Evolutionary conservation across 2,888 invertebrate genomes (phyloP), one percentile per base, ranked within the genome.

Genomic region (Pteria penguin): DNA sequence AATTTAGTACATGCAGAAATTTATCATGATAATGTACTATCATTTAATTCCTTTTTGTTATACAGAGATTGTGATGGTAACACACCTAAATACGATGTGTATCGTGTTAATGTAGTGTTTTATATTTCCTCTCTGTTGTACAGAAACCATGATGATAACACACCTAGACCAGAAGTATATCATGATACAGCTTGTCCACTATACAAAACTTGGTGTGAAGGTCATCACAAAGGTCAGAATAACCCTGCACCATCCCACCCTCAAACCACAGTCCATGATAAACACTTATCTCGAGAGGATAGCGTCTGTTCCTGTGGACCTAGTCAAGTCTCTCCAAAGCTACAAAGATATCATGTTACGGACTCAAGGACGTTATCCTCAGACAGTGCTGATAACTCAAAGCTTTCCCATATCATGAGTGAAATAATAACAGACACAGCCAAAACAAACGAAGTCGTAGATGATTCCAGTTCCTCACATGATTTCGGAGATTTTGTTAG

Each of bases 121-220:
- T 4, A 4, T 4, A 52, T 4, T 52, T n/a, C n/a, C n/a, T n/a
- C n/a, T n/a, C n/a, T 60, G 52, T 26, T 61, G 45, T 54, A 24
- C 54, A 72, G 75, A 22, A 66, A 86, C 31, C 79, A 84, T 65
- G 76, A 80, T 5, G 72, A 83, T 4, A 31, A 63, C 26, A 72
- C 79, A 26, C 84, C 87, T 2, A 87, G 84, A 63, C 88, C 88
- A 26, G 87, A 87, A 68, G 84, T 90, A 5, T 91, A 91, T 80
- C 90, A 89, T 76, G 84, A 86, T 70, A 83, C 78, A 55, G 76
- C 74, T 24, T 85, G 87, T 75, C 82, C 83, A 1, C 68, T 86
- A 58, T 79, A 67, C 58, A 78, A 72, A 11, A 68, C 79, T n/a
- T 76, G 75, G 76, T 67, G 68, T 57, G 70, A 67, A 66, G 63